Conservation (phyloP, 2,888 invertebrate species). For the Thereva nobilitata region DNA sequence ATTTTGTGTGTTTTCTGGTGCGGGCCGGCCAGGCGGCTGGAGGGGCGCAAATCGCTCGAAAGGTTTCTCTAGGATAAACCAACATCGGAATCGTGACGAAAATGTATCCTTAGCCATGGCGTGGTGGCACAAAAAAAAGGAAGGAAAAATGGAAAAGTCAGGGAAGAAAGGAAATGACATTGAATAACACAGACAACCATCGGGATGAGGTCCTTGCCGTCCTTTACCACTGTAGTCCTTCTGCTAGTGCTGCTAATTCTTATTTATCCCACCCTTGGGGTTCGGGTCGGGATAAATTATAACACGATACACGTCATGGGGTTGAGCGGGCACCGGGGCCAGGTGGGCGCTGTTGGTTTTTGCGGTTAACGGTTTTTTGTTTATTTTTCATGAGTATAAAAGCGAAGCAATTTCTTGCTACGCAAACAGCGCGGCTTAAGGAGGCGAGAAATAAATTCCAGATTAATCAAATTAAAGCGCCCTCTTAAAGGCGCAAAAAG, state of each 20-base stretch:
- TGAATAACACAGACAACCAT: slow-evolving; percentile 17
- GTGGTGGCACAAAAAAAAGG: slow-evolving; percentile 26
- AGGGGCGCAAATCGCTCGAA: slow-evolving; percentile 24
- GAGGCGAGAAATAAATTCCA: too few species aligned
- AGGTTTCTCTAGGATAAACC: slow-evolving; percentile 20
- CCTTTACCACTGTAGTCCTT: not conserved
- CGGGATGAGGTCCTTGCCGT: slow-evolving; percentile 36
- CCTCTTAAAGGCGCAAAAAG: too few species aligned
- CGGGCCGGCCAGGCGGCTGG: too few species aligned
- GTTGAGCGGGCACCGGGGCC: slow-evolving; percentile 29
- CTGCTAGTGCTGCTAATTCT: slow-evolving; percentile 43
- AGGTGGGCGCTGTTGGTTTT: slow-evolving; percentile 7
- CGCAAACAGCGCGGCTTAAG: too few species aligned
- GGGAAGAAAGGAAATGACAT: slow-evolving; percentile 26
- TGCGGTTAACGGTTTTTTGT: slow-evolving; percentile 29
- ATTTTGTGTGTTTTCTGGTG: slow-evolving; percentile 3
- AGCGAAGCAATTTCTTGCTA: slow-evolving; percentile 3
- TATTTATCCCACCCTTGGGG: slow-evolving; percentile 45
- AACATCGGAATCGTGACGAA: slow-evolving; percentile 19
- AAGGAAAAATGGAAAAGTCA: slow-evolving; percentile 27
- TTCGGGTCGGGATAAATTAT: slow-evolving; percentile 45
- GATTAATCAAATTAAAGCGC: too few species aligned
- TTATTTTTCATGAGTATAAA: slow-evolving; percentile 30
- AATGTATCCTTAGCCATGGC: slow-evolving; percentile 11
- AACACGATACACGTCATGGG: slow-evolving; percentile 43